Conservation (phyloP, 2,113 vertebrate species). For the Mesocricetus auratus region DNA sequence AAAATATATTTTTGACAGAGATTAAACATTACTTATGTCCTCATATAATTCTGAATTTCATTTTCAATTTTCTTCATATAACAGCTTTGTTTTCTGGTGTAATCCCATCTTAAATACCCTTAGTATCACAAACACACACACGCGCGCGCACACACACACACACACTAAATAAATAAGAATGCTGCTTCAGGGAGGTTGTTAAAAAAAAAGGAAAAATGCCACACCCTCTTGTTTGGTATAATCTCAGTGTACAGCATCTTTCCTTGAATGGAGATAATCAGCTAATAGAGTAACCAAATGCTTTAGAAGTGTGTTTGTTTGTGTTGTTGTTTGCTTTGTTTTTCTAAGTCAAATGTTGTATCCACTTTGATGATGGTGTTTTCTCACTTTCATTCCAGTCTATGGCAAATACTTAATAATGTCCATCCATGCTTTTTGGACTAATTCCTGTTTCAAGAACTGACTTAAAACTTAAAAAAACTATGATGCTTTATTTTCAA, state of each 20-base stretch:
- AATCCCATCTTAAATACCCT: neutral
- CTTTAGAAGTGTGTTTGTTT: neutral
- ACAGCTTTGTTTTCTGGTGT: neutral
- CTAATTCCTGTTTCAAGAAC: neutral
- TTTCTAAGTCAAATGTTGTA: neutral
- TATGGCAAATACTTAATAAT: neutral
- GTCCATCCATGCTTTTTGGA: neutral
- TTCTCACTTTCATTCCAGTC: neutral
- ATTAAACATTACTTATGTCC: neutral
- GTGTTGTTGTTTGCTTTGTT: neutral
- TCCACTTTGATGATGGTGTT: neutral
- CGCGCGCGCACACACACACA: neutral
- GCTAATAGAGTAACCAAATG: neutral
- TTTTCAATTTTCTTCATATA: neutral
- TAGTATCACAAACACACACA: neutral
- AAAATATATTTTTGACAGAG: neutral
- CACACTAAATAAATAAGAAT: neutral
- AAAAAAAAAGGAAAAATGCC: neutral
- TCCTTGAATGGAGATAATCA: neutral
- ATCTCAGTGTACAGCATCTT: neutral
- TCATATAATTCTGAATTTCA: neutral
- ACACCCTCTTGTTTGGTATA: neutral
- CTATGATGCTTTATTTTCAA: neutral
- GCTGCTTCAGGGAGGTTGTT: neutral
- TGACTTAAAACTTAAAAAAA: conserved; percentile 41